Evolutionary conservation across 2,888 invertebrate species (phyloP).

Genomic region (Tachina fera): DNA sequence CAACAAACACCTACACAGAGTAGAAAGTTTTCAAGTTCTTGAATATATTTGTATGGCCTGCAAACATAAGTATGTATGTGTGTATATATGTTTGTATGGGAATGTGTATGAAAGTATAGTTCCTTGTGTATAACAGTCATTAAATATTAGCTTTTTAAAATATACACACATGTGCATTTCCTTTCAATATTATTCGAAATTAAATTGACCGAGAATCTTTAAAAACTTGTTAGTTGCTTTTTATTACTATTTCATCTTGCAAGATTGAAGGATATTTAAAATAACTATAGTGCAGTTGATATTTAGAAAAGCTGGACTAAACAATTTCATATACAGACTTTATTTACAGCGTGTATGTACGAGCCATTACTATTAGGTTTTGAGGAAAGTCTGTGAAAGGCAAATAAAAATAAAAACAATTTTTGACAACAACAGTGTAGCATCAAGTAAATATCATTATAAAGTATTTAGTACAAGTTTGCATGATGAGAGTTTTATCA

Average conservation of each 20-base stretch:
- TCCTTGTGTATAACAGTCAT: conserved; percentile 1
- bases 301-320: not conserved
- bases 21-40: conserved; percentile 11
- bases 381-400: not conserved
- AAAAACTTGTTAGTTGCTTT: conserved; percentile 74
- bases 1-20: conserved; percentile 28
- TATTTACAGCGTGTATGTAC: not conserved
- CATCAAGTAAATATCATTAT: no score
- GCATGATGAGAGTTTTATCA: no score
- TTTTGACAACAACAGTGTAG: no score
- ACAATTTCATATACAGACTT: not conserved
- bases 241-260: not conserved
- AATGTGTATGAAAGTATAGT: not conserved
- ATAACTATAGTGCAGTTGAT: conserved; percentile 8
- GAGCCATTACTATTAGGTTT: not conserved
- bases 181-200: conserved; percentile 73
- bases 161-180: conserved; percentile 20
- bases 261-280: conserved; percentile 20
- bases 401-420: not conserved
- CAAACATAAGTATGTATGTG: not conserved
- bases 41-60: not conserved
- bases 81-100: not conserved
- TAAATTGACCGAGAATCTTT: conserved; percentile 81
- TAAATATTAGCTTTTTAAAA: conserved; percentile 45
- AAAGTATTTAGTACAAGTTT: no score